Percentiles rank a stretch among this genome's conserved stretches.
Evolutionary conservation across 2,888 invertebrate genomes (phyloP).

Genomic region (Limnephilus rhombicus): DNA sequence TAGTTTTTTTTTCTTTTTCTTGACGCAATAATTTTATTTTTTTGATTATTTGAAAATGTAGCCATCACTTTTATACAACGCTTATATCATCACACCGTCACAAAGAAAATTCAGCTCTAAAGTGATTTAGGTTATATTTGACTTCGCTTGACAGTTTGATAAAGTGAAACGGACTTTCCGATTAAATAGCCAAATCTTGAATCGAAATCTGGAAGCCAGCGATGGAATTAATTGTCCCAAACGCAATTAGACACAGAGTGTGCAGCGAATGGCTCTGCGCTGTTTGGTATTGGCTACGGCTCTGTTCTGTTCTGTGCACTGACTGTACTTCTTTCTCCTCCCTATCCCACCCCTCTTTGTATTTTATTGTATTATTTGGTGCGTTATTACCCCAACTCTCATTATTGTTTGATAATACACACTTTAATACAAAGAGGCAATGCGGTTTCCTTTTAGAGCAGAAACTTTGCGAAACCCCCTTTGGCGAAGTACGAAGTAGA

Average conservation of each 20-base stretch:
- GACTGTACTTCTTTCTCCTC: background rate
- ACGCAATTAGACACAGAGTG: slow-evolving; percentile 30
- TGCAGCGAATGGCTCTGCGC: background rate
- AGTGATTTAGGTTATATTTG: background rate
- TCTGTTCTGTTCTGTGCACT: background rate
- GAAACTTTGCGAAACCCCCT: background rate
- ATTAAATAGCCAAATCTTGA: slow-evolving; percentile 9
- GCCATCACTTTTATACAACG: too few relatives aligned
- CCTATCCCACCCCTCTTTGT: background rate
- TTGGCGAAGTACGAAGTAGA: background rate
- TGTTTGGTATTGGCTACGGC: background rate
- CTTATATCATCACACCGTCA: background rate
- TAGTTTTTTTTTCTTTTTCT: too few relatives aligned
- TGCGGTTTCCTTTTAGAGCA: background rate
- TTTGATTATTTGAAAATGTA: too few relatives aligned
- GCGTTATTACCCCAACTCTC: background rate
- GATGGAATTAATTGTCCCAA: slow-evolving; percentile 19
- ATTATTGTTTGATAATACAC: background rate
- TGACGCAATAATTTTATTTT: too few relatives aligned
- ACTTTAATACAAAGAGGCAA: background rate
- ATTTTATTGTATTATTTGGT: background rate
- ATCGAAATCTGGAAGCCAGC: background rate
- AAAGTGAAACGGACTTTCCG: background rate
- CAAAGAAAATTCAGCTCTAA: background rate
- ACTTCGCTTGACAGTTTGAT: background rate